A percentile compares a stretch with the other conserved stretches of the same genome.
Evolutionary conservation across 2,888 invertebrate species (phyloP).

Genomic region (Drosophila helvetica): DNA sequence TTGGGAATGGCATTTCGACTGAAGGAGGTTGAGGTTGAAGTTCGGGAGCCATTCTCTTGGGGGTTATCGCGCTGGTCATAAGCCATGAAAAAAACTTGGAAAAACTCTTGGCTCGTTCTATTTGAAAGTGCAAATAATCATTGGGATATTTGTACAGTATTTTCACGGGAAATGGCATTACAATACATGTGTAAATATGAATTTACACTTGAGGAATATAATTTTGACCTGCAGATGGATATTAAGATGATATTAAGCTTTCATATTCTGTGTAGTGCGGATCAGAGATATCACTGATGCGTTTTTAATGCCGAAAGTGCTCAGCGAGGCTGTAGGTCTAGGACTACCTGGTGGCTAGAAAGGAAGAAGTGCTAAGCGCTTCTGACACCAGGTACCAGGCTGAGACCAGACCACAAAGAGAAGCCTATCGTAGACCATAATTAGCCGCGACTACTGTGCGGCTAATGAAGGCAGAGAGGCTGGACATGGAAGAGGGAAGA

Average conservation of each 20-base stretch:
- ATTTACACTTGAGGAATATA: background rate
- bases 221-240: background rate
- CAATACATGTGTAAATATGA: too few species aligned
- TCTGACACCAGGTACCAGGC: conserved; percentile 31
- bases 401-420: conserved; percentile 20
- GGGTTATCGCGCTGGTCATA: conserved; percentile 50
- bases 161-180: background rate
- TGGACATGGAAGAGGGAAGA: background rate
- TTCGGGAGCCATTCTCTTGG: conserved; percentile 28
- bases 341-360: conserved; percentile 45
- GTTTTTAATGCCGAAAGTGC: conserved; percentile 54
- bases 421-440: conserved; percentile 29
- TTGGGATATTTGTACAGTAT: background rate
- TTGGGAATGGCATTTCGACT: conserved; percentile 5
- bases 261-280: background rate
- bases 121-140: conserved; percentile 17
- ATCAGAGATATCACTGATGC: conserved; percentile 40
- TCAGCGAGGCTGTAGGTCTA: background rate
- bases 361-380: conserved; percentile 42
- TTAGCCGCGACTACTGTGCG: conserved; percentile 46
- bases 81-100: conserved; percentile 15
- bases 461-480: conserved; percentile 37
- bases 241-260: conserved; percentile 1
- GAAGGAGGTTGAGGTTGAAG: conserved; percentile 12
- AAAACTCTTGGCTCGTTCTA: background rate